These are phyloP conservation scores for Paedocypris sp. DNA, from an alignment of 2,113 vertebrate species.

Conservation along the genomic window DNA sequence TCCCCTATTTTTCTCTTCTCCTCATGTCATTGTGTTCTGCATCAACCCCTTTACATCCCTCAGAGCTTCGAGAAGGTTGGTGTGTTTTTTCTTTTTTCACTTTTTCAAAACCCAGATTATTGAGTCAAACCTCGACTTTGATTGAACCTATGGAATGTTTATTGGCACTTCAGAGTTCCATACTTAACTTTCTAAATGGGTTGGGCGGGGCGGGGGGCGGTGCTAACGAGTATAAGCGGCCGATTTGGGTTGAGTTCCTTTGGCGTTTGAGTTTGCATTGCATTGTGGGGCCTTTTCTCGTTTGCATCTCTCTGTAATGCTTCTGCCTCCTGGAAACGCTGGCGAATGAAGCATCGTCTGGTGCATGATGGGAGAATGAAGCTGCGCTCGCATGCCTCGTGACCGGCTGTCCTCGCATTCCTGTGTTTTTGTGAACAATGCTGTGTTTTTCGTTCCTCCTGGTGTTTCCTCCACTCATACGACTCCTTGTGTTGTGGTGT, in stretches of 20 bases:
- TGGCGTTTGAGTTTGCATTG: conserved; percentile 81
- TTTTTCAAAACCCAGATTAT: conserved; percentile 99
- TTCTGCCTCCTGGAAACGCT: conserved; percentile 90
- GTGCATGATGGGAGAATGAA: conserved; percentile 98
- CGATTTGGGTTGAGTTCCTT: conserved; percentile 62
- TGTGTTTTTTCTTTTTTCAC: conserved; percentile 99
- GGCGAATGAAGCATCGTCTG: conserved; percentile 64
- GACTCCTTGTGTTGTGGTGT: conserved; percentile 47
- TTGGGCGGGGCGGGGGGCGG: conserved; percentile 46
- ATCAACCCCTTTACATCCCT: conserved; percentile 99
- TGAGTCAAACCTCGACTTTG: conserved; percentile 46
- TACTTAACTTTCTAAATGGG: conserved; percentile 59
- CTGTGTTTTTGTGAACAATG: conserved; percentile 48
- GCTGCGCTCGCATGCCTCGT: conserved; percentile 82
- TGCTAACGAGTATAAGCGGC: conserved; percentile 64
- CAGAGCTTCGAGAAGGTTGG: conserved; percentile 99
- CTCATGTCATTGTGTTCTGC: conserved; percentile 99
- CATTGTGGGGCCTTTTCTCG: conserved; percentile 94
- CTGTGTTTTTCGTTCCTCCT: conserved; percentile 46
- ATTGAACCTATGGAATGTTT: conserved; percentile 53
- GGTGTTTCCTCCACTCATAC: conserved; percentile 49
- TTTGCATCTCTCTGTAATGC: conserved; percentile 96
- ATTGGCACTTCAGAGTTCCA: conserved; percentile 41
- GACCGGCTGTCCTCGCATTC: conserved; percentile 53
- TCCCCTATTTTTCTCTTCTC: conserved; percentile 99